phyloP scores from a whole-genome alignment of 2,888 invertebrate genomes.

The Sthenelais limicola region DNA sequence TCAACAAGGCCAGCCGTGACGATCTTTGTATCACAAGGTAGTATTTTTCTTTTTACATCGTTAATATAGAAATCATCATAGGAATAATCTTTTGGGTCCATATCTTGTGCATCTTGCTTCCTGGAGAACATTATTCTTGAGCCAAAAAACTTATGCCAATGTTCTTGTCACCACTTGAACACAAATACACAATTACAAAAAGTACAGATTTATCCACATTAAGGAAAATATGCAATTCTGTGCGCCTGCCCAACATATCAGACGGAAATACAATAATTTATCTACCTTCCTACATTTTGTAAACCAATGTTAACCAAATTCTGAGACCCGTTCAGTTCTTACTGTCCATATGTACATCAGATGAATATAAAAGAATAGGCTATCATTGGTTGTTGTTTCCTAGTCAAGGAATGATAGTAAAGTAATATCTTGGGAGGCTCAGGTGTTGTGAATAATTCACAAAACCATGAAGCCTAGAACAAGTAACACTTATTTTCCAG shows the following conservation, averaged over 20 bases:
- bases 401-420: conserved; percentile 35
- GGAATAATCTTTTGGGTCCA: conserved; percentile 32
- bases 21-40: conserved; percentile 29
- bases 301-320: conserved; percentile 32
- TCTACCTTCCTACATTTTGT: conserved; percentile 27
- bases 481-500: not conserved
- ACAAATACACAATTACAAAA: conserved; percentile 37
- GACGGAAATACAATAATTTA: conserved; percentile 36
- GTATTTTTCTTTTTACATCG: too few species aligned
- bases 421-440: conserved; percentile 15
- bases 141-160: conserved; percentile 39
- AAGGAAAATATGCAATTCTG: conserved; percentile 41
- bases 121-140: conserved; percentile 36
- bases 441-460: conserved; percentile 12
- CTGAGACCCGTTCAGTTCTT: conserved; percentile 34
- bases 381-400: conserved; percentile 26
- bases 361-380: conserved; percentile 28
- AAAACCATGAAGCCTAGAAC: not conserved
- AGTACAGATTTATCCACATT: conserved; percentile 25
- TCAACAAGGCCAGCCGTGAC: conserved; percentile 4
- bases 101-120: conserved; percentile 32
- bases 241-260: not conserved
- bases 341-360: conserved; percentile 22
- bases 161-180: conserved; percentile 32
- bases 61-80: too few species aligned